Conservation (phyloP, 2,797 vertebrate species). For the Botia almorhae region DNA sequence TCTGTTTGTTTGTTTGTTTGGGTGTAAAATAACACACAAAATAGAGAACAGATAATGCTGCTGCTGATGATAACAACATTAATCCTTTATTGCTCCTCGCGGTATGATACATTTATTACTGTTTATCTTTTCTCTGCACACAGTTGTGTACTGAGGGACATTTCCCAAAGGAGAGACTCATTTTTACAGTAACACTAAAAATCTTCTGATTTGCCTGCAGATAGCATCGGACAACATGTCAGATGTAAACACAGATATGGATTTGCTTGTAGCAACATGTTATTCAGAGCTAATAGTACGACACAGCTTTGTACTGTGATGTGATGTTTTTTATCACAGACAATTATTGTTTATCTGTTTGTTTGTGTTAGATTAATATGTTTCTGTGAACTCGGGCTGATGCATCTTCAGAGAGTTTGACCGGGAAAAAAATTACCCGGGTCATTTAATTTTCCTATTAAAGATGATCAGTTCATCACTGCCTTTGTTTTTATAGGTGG, state of each 20-base stretch:
- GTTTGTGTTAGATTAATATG: neutral
- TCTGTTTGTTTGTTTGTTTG: too few relatives aligned
- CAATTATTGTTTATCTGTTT: neutral
- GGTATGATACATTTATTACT: too few relatives aligned
- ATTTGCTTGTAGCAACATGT: neutral
- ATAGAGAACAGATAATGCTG: too few relatives aligned
- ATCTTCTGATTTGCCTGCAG: neutral
- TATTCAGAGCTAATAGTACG: neutral
- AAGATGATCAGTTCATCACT: conserved; percentile 35
- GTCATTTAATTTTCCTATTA: conserved; percentile 42
- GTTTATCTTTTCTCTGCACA: too few relatives aligned
- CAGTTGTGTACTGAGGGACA: neutral
- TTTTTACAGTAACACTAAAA: neutral
- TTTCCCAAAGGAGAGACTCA: neutral
- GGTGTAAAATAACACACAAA: too few relatives aligned
- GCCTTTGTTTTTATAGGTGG: conserved; percentile 49
- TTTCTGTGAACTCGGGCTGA: neutral
- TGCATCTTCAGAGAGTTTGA: conserved; percentile 19
- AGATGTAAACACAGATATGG: neutral
- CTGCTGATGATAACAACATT: too few relatives aligned
- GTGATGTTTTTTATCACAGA: neutral
- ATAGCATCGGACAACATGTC: neutral
- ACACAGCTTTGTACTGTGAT: neutral
- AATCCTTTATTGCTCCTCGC: too few relatives aligned
- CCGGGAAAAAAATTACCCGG: conserved; percentile 7